Evolutionary conservation across 1,140 invertebrate species (phyloP).

Genomic region (Sminthurides bifidus): DNA sequence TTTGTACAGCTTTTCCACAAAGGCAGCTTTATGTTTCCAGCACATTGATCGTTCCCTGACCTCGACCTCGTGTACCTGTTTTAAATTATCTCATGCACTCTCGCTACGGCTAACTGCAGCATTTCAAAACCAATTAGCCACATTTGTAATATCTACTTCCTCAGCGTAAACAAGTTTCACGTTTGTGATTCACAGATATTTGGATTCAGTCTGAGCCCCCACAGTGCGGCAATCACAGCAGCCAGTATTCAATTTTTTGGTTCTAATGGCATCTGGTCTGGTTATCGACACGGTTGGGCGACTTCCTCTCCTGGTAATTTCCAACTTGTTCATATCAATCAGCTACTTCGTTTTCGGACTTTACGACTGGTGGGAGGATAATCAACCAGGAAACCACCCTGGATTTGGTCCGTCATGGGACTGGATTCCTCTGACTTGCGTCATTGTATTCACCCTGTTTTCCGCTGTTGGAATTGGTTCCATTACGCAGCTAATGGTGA

Average conservation of each 20-base stretch:
- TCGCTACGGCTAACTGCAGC: background rate
- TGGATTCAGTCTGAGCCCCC: conserved; percentile 58
- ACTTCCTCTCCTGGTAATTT: conserved; percentile 61
- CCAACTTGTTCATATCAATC: conserved; percentile 63
- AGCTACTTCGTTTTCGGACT: conserved; percentile 31
- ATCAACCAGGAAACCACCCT: conserved; percentile 20
- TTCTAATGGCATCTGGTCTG: conserved; percentile 60
- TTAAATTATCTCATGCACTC: background rate
- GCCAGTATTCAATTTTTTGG: conserved; percentile 64
- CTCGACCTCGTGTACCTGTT: background rate
- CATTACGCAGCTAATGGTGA: conserved; percentile 63
- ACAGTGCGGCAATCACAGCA: conserved; percentile 63
- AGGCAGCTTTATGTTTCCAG: too few species aligned
- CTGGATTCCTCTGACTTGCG: conserved; percentile 70
- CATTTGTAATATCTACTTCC: background rate
- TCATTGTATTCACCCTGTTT: conserved; percentile 65
- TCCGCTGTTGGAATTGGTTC: conserved; percentile 80
- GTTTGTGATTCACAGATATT: conserved; percentile 47
- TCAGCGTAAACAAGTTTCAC: background rate
- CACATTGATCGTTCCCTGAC: background rate
- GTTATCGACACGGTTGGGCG: conserved; percentile 66
- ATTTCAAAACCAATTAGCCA: background rate
- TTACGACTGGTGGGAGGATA: conserved; percentile 30
- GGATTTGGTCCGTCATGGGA: conserved; percentile 41
- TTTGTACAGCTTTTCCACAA: too few species aligned